A percentile compares a stretch with the other conserved stretches of the same genome.
Conservation (phyloP, 92 coral and sea anemone genomes). For the Metridium senile region DNA sequence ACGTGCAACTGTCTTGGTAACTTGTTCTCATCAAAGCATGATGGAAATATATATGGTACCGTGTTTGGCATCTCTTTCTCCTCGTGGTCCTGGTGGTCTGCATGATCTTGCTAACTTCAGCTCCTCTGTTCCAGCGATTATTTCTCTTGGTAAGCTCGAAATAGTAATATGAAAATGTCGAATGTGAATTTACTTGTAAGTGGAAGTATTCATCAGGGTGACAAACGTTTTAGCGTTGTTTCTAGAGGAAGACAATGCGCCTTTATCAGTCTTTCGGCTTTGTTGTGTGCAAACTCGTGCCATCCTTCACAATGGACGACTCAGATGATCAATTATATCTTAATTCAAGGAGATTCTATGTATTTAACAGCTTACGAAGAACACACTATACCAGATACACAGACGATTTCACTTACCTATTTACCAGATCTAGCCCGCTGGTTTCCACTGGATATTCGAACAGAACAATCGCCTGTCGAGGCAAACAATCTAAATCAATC, state of each 20-base stretch:
- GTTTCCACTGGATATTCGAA: conserved; percentile 2
- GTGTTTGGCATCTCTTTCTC: conserved; percentile 6
- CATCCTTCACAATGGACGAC: too few relatives aligned
- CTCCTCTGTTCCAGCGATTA: conserved; percentile 55
- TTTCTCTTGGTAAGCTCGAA: conserved; percentile 31
- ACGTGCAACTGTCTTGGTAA: too few relatives aligned
- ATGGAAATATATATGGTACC: neutral
- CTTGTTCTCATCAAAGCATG: too few relatives aligned
- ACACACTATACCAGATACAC: conserved; percentile 33
- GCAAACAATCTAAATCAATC: conserved; percentile 27
- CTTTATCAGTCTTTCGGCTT: too few relatives aligned
- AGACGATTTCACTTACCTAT: conserved; percentile 18
- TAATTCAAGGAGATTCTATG: conserved; percentile 46
- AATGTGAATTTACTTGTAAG: too few relatives aligned
- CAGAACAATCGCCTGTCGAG: conserved; percentile 8
- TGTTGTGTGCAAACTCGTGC: too few relatives aligned
- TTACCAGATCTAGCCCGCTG: conserved; percentile 10
- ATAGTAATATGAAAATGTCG: conserved; percentile 32
- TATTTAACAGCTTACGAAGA: conserved; percentile 35
- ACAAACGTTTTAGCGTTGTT: too few relatives aligned
- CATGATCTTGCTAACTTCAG: conserved; percentile 41
- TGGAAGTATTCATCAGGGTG: too few relatives aligned
- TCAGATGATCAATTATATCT: conserved; percentile 40
- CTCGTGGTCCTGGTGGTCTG: conserved; percentile 54
- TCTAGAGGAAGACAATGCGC: too few relatives aligned